Evolutionary conservation across 2,113 vertebrate species (phyloP).

Genomic region (Cyphomyrus discorhynchus): DNA sequence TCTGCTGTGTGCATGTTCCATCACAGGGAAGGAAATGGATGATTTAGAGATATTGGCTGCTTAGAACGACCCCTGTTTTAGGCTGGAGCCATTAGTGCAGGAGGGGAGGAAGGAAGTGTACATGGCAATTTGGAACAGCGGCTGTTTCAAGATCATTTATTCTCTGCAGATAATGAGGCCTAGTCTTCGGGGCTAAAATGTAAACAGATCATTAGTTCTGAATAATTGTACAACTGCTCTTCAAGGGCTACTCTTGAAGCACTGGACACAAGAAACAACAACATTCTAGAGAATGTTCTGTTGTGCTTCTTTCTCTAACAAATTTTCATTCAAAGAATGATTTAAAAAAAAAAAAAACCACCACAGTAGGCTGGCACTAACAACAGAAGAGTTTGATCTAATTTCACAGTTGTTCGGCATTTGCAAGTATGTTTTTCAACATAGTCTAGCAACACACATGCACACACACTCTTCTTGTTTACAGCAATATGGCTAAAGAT

Average conservation of each 20-base stretch:
- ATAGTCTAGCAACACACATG: background rate
- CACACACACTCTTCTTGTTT: background rate
- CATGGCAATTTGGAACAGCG: background rate
- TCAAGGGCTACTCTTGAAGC: conserved; percentile 17
- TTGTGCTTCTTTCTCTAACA: background rate
- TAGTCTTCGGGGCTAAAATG: conserved; percentile 4
- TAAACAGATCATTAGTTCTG: conserved; percentile 20
- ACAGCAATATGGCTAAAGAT: background rate
- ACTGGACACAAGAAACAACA: background rate
- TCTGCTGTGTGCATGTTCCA: background rate
- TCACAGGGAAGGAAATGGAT: background rate
- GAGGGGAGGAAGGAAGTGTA: background rate
- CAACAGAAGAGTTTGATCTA: background rate
- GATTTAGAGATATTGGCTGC: conserved; percentile 9
- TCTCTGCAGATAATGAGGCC: conserved; percentile 3
- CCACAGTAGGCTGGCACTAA: background rate
- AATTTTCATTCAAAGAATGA: background rate
- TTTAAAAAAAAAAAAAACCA: background rate
- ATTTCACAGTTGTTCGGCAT: background rate
- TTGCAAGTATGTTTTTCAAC: background rate
- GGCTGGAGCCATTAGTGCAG: background rate
- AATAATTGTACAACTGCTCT: conserved; percentile 40
- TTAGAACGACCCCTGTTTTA: conserved; percentile 17
- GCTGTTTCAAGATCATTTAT: conserved; percentile 8
- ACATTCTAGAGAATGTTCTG: background rate